Percentiles rank a stretch among this genome's conserved stretches.
Conservation (phyloP, 35 echinoderm and acorn worm species). For the Nesometra sesokonis region DNA sequence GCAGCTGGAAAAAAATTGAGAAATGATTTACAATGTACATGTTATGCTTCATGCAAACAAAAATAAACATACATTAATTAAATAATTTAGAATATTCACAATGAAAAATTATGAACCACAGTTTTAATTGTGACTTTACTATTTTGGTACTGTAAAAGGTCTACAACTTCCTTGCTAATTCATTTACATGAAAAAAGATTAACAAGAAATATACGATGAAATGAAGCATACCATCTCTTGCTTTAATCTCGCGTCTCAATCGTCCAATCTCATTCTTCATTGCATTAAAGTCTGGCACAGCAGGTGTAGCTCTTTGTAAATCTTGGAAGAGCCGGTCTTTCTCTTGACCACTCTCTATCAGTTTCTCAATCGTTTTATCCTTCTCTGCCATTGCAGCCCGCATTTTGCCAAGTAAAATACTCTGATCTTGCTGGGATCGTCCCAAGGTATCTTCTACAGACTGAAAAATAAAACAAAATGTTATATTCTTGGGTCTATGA, state of each 20-base stretch:
- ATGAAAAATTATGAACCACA: no score
- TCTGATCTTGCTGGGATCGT: slow-evolving; percentile 70
- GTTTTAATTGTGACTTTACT: no score
- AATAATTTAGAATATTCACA: no score
- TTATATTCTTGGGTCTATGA: no score
- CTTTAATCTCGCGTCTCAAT: background rate
- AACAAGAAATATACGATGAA: no score
- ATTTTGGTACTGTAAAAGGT: no score
- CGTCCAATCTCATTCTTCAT: background rate
- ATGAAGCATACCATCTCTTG: background rate
- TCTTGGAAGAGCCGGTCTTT: slow-evolving; percentile 72
- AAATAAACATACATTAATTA: no score
- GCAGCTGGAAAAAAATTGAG: slow-evolving; percentile 24
- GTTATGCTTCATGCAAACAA: no score
- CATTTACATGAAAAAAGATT: no score
- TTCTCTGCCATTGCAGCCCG: slow-evolving; percentile 71
- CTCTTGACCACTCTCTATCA: slow-evolving; percentile 72
- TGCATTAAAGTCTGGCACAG: background rate
- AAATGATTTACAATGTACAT: background rate
- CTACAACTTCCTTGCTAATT: no score
- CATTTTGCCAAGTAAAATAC: slow-evolving; percentile 54
- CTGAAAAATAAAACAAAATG: background rate
- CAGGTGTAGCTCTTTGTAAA: slow-evolving; percentile 31
- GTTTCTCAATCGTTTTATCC: slow-evolving; percentile 93
- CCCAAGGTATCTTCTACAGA: slow-evolving; percentile 58